phyloP scores from a whole-genome alignment of 2,113 vertebrate species.

The Cebus imitator region DNA sequence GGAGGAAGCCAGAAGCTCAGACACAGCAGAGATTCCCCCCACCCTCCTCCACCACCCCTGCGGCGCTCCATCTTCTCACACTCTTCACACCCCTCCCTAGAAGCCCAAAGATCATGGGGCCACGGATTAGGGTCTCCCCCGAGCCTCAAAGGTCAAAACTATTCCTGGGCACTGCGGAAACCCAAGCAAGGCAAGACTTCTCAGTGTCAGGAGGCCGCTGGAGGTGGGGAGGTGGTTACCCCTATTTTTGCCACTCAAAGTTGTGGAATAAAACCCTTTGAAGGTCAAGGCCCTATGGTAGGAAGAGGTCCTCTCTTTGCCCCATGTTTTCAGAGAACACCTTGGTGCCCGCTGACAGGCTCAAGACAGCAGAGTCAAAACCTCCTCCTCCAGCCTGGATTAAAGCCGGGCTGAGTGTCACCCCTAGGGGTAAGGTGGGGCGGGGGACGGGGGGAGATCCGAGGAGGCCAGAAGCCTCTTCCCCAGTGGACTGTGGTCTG shows the following conservation, averaged over 20 bases:
- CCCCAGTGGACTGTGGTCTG: not conserved
- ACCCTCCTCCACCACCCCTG: not conserved
- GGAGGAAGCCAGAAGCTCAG: constrained; percentile 40
- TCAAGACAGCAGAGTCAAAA: not conserved
- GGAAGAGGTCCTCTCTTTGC: not conserved
- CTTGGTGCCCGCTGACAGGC: not conserved
- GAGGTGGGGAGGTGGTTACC: not conserved
- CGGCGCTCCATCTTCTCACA: not conserved
- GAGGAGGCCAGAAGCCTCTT: not conserved
- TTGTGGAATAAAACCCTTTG: constrained; percentile 36
- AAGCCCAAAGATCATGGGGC: not conserved
- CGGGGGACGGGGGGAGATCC: not conserved
- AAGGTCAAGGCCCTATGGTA: constrained; percentile 15
- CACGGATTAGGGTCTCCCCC: constrained; percentile 61
- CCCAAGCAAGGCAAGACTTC: not conserved
- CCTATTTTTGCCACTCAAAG: not conserved
- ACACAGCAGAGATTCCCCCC: not conserved
- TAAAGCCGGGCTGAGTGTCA: not conserved
- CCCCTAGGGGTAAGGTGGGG: not conserved
- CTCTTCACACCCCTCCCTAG: not conserved
- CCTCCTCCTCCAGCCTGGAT: not conserved
- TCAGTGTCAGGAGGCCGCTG: not conserved
- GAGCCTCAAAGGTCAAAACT: constrained; percentile 67
- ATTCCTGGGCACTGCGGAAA: constrained; percentile 50
- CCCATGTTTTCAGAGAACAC: constrained; percentile 20